Percentiles rank a stretch among this genome's conserved stretches.
Evolutionary conservation across 2,888 invertebrate genomes (phyloP).

Genomic region (Ditylenchus weischeri): DNA sequence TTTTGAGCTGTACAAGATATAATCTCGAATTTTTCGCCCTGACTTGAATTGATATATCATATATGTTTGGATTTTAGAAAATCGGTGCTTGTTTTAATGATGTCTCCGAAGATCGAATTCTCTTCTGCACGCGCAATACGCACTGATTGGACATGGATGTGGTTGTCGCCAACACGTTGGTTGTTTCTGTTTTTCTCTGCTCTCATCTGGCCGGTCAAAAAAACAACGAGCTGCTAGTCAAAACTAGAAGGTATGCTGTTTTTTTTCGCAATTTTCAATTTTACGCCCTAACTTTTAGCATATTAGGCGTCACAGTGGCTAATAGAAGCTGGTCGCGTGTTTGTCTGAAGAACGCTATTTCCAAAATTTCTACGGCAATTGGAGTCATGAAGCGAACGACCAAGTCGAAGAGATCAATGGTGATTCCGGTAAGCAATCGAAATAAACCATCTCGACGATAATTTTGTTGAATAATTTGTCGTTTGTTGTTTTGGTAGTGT

Average conservation of each 20-base stretch:
- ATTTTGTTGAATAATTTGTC: no score
- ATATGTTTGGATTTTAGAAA: no score
- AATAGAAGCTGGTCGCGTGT: slow-evolving; percentile 93
- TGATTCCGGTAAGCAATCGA: slow-evolving; percentile 76
- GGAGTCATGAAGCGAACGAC: no score
- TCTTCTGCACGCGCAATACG: slow-evolving; percentile 95
- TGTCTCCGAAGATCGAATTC: slow-evolving; percentile 68
- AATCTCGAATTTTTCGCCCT: no score
- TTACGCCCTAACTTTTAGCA: slow-evolving; percentile 68
- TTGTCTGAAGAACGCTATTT: slow-evolving; percentile 90
- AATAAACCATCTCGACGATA: no score
- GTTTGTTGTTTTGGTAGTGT: no score
- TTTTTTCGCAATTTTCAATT: no score
- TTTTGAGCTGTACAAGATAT: no score
- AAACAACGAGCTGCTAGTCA: slow-evolving; percentile 89
- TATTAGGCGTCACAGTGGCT: slow-evolving; percentile 93
- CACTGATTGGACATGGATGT: slow-evolving; percentile 74
- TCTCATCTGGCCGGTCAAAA: slow-evolving; percentile 79
- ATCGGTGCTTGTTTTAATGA: slow-evolving; percentile 41
- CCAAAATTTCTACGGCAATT: slow-evolving; percentile 66
- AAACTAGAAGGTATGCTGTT: slow-evolving; percentile 72
- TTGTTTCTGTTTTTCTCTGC: slow-evolving; percentile 94
- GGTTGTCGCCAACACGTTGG: slow-evolving; percentile 90
- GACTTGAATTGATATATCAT: no score
- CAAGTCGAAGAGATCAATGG: slow-evolving; percentile 69